Percentiles rank a stretch among this genome's conserved stretches.
These are phyloP conservation scores for Selenia dentaria DNA, from an alignment of 2,888 invertebrate species.

Conservation along the genomic window DNA sequence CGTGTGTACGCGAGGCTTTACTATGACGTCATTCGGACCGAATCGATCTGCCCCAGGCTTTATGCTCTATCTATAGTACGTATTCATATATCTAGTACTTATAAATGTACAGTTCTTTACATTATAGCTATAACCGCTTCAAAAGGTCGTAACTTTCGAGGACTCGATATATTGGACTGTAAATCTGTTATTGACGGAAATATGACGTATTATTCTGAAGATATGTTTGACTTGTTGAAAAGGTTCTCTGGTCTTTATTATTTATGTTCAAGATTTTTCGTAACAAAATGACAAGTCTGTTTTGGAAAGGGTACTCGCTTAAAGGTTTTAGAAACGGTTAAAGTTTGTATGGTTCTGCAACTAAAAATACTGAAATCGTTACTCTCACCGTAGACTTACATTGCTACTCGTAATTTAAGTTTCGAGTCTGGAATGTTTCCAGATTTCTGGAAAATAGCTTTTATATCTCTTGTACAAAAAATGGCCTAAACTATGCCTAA, in stretches of 20 bases:
- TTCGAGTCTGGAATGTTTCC: no score
- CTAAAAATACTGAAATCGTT: no score
- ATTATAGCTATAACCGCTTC: not conserved
- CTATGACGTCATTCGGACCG: conserved; percentile 18
- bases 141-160: conserved; percentile 15
- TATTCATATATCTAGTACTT: conserved; percentile 1
- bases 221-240: not conserved
- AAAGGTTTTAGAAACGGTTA: no score
- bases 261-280: no score
- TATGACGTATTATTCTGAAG: not conserved
- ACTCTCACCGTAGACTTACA: no score
- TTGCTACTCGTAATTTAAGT: no score
- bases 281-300: no score
- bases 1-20: conserved; percentile 8
- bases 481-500: no score
- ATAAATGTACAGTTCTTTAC: not conserved
- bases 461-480: no score
- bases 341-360: no score
- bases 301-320: no score
- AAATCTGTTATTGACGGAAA: conserved; percentile 14
- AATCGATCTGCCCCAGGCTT: conserved; percentile 22
- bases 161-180: conserved; percentile 16
- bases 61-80: not conserved
- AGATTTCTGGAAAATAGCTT: no score
- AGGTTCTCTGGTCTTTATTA: not conserved